Conservation (phyloP, 2,113 vertebrate genomes). For the Gopherus flavomarginatus region DNA sequence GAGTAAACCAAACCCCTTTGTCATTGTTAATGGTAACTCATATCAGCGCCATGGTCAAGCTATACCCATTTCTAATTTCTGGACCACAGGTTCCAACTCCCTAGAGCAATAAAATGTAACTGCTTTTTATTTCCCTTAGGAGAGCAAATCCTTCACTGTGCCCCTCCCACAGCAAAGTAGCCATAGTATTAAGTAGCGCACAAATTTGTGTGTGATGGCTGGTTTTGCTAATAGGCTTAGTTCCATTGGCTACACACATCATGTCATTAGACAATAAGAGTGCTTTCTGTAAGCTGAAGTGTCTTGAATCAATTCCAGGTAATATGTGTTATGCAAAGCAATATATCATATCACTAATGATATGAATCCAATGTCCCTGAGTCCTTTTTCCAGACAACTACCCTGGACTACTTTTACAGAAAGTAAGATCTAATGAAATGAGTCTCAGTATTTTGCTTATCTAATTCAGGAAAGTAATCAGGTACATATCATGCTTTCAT, state of each 20-base stretch:
- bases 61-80: slow-evolving; percentile 3
- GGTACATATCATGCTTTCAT: background rate
- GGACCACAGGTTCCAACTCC: background rate
- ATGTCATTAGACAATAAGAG: slow-evolving; percentile 59
- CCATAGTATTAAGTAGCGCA: slow-evolving; percentile 25
- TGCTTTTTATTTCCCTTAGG: slow-evolving; percentile 49
- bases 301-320: slow-evolving; percentile 54
- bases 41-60: background rate
- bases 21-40: background rate
- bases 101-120: slow-evolving; percentile 53
- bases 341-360: slow-evolving; percentile 43
- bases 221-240: slow-evolving; percentile 66
- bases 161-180: slow-evolving; percentile 42
- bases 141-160: slow-evolving; percentile 45
- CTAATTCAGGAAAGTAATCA: background rate
- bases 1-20: background rate
- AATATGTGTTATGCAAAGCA: slow-evolving; percentile 39
- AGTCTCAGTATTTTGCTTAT: background rate
- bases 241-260: slow-evolving; percentile 58
- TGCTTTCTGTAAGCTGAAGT: slow-evolving; percentile 40
- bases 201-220: slow-evolving; percentile 63
- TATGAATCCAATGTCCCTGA: background rate
- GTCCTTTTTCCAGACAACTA: slow-evolving; percentile 26
- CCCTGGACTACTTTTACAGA: background rate
- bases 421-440: background rate